phyloP scores from a whole-genome alignment of 2,113 vertebrate genomes.

The Bolborhynchus lineola region DNA sequence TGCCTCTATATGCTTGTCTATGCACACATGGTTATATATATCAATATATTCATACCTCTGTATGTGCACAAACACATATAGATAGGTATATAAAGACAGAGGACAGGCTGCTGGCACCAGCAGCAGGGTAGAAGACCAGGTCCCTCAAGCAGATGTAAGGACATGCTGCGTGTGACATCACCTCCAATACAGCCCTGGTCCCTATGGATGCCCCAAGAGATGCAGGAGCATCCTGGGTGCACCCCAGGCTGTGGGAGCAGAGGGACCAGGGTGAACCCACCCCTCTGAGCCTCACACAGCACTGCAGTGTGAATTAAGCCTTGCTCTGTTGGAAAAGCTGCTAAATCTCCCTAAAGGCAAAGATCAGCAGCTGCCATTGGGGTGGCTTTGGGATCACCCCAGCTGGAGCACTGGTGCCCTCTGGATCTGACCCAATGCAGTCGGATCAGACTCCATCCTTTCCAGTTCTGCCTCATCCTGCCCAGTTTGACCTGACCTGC shows the following conservation, averaged over 20 bases:
- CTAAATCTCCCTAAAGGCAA: neutral
- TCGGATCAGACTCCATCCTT: neutral
- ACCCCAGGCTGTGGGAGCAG: neutral
- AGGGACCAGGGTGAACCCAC: neutral
- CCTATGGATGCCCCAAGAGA: neutral
- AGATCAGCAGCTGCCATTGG: neutral
- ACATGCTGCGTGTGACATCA: too few relatives aligned
- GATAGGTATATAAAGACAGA: neutral
- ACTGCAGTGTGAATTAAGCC: neutral
- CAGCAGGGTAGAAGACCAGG: neutral
- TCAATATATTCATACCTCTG: neutral
- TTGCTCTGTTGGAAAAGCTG: rapidly evolving
- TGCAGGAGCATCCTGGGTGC: rapidly evolving
- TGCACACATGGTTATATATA: neutral
- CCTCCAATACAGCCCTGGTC: neutral
- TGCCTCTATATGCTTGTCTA: neutral
- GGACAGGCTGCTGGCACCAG: neutral
- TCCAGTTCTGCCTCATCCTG: neutral
- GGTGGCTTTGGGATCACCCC: neutral
- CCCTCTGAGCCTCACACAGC: neutral
- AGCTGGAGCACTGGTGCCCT: rapidly evolving
- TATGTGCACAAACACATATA: neutral
- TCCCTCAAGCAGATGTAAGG: neutral
- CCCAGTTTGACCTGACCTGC: neutral
- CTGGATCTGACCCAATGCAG: neutral